These are phyloP conservation scores for Fragum whitleyi DNA, from an alignment of 2,888 invertebrate species.

Conservation along the genomic window DNA sequence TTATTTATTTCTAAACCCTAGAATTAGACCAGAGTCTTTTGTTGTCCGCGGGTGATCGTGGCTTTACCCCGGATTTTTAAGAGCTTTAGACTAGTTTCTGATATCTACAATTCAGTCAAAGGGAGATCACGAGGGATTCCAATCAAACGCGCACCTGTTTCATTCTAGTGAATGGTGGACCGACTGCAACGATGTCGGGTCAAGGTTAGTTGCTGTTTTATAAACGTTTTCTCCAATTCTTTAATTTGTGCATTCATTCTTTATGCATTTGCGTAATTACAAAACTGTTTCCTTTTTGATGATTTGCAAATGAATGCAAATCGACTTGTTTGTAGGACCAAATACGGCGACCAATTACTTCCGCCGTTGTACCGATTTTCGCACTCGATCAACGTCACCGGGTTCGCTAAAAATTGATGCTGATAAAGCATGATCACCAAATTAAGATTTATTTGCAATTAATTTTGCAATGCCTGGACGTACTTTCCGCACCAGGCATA, in stretches of 20 bases:
- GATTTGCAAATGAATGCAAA: background rate
- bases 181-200: slow-evolving; percentile 61
- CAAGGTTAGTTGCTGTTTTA: slow-evolving; percentile 56
- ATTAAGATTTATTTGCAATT: background rate
- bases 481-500: no score
- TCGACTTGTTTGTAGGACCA: background rate
- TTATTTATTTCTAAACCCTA: no score
- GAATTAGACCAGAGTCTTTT: no score
- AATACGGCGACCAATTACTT: background rate
- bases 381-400: background rate
- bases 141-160: slow-evolving; percentile 64
- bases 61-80: background rate
- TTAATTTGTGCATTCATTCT: background rate
- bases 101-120: background rate
- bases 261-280: background rate
- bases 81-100: background rate
- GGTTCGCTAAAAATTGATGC: background rate
- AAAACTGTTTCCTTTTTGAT: background rate
- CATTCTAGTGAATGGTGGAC: slow-evolving; percentile 65
- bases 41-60: no score
- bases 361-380: background rate
- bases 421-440: background rate
- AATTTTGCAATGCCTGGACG: no score
- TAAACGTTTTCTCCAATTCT: background rate
- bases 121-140: slow-evolving; percentile 46